Conservation (phyloP, 2,113 vertebrate species). For the Tichodroma muraria region DNA sequence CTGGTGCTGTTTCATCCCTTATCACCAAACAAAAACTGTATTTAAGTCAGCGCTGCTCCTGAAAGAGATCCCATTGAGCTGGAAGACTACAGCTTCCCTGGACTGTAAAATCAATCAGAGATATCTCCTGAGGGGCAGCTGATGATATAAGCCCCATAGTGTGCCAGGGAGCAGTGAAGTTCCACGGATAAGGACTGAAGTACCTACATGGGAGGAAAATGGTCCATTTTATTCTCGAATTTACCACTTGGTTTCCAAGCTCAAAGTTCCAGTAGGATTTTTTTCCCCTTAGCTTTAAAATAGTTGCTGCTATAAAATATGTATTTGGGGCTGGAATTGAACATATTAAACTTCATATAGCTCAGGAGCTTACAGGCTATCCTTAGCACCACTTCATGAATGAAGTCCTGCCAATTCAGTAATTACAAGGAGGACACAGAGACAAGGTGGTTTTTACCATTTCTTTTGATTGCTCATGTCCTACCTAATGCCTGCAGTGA, state of each 20-base stretch:
- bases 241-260: background rate
- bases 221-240: background rate
- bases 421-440: background rate
- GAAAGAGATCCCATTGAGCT: background rate
- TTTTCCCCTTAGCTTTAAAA: background rate
- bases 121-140: background rate
- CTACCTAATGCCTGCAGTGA: background rate
- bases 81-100: background rate
- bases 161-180: fast-evolving
- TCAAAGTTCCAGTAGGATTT: background rate
- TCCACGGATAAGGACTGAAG: background rate
- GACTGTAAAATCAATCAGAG: background rate
- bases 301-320: background rate
- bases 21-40: background rate
- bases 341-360: background rate
- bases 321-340: background rate
- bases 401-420: background rate
- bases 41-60: background rate
- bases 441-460: background rate
- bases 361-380: background rate
- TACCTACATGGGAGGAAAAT: background rate
- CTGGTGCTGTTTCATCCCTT: background rate
- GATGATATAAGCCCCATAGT: background rate
- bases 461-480: background rate
- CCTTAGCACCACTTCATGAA: background rate